Base-by-base conservation (phyloP, 1,140 invertebrate species). In the Carposina sasakii region DNA sequence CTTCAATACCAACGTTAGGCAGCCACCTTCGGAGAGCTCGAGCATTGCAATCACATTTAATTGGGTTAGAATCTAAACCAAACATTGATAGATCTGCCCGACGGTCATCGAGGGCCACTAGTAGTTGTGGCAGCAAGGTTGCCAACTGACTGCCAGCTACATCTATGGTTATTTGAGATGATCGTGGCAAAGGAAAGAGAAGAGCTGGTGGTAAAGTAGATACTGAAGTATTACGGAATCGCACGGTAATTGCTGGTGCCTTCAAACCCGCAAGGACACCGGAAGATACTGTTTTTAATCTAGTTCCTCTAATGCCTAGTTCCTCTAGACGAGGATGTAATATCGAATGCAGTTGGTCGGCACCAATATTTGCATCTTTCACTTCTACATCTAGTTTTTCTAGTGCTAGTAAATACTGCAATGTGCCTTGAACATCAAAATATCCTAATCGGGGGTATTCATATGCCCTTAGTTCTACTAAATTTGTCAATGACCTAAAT, bases 111-210 rank as follows among this genome's bases (percentile, higher is more conserved):
- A 96, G 78, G 21, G 92, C 90, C 9, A 90, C 87, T 6, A 97
- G 78, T 36, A 96, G 86, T 60, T 94, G 93, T 0, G 91, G 88
- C 42, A 91, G 89, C 2, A 97, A 68, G 1, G 90, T 93, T 3
- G 87, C 87, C 30, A 97, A 85, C 68, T 92, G 91, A 63, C 91
- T 95, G 8, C 92, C 91, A n/a, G 88, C 87, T 0, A 97, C 87
- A 67, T 96, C 92, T 1, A 97, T 83, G 5, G 85, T 88, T 13
- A 97, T 89, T 46, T 90, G 88, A 0, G 93, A 94, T 2, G 95
- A 97, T 63, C 94, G 88, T 1, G 96, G 96, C n/a, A 97, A 88
- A 0, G 95, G 93, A 62, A 96, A 94, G 41, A 97, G 89, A 16
- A 97, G 67, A 1, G 94, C 90, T 3, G 93, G 90, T 2, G 94